Evolutionary conservation across 2,888 invertebrate species (phyloP), one percentile per base, ranked within the genome.

Genomic region (Pycnomerus fuliginosus): DNA sequence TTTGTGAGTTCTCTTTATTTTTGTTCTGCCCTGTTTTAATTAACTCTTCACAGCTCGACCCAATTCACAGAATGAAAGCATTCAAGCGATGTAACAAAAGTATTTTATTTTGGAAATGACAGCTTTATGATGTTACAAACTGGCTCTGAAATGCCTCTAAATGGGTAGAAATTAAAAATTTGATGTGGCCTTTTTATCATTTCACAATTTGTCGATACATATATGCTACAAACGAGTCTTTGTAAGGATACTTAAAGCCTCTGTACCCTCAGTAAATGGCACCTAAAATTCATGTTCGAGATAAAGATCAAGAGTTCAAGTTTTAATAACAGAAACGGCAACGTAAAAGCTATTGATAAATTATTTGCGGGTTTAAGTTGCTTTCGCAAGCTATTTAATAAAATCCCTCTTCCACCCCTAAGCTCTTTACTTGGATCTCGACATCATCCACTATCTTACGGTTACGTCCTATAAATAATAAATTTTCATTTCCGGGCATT

Each of bases 391-490:
- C 45, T 43, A 42, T 44, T 53, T 53, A 53, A 53, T 53, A 46
- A 53, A 53, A 55, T 52, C 51, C 51, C 25, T 33, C 20, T 20
- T 20, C 20, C 20, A 20, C 20, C 8, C 44, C 42, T 29, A 35
- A 48, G 50, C 51, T 48, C 50, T 54, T 53, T 50, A 50, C 48
- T 40, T 45, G 20, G 20, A 20, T 4, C 20, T 4, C 20, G 20
- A 8, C 8, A 20, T 52, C 46, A 41, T 33, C 42, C 42, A 39
- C 49, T 41, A 51, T 51, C 49, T 55, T 53, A 52, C 38, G 53
- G 56, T 52, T 55, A 50, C 49, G 49, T 48, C 50, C 47, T 48
- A 53, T 58, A 55, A 56, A 58, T 58, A 58, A 58, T 58, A 56
- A 50, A 58, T 55, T 52, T 55, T 46, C 46, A 46, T 52, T 53